Base-by-base conservation (phyloP, 2,113 vertebrate genomes). In the Percopsis transmontana region DNA sequence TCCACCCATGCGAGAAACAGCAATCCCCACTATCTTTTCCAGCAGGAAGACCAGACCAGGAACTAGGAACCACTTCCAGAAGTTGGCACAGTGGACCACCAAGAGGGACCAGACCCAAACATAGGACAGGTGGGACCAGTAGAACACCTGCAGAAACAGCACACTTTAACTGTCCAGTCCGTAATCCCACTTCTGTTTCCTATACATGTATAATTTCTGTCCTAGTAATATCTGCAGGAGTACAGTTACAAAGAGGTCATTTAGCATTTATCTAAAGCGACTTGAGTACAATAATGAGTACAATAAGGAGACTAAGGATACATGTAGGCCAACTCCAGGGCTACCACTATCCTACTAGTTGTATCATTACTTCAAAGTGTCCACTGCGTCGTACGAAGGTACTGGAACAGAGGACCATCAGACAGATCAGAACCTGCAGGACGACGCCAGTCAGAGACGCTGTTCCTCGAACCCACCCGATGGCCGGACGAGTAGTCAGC, bases 31-130 rank as follows among this genome's bases (percentile, higher is more conserved):
- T 0, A 81, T 66, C 87, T 97, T 98, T 89, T 97, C 96, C 76
- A 94, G 72, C 20, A 89, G 16, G 10, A 97, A 96, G 2, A 94
- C 6, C 21, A 92, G 57, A 2, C 96, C 95, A 0, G 95, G 95
- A 10, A 90, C 84, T 7, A 88, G 68, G 19, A 97, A 96, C 96
- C 96, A 96, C 87, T 96, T 97, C 96, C 96, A 98, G 86, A 98
- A 97, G 74, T 94, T 93, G 14, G 94, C 92, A 10, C 91, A 94
- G 0, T 97, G 96, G 9, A 96, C 38, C 20, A 96, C 66, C n/a
- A 97, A 88, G 79, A 98, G 92, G 50, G 76, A 48, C 95, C 94
- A 96, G 45, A 96, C 71, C 38, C 68, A 84, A 47, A 96, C 62
- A 18, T 96, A 97, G 66, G 87, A 94, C 66, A 96, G 90, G 62